Evolutionary conservation across 2,888 invertebrate genomes (phyloP).

Genomic region (Microchrysa polita): DNA sequence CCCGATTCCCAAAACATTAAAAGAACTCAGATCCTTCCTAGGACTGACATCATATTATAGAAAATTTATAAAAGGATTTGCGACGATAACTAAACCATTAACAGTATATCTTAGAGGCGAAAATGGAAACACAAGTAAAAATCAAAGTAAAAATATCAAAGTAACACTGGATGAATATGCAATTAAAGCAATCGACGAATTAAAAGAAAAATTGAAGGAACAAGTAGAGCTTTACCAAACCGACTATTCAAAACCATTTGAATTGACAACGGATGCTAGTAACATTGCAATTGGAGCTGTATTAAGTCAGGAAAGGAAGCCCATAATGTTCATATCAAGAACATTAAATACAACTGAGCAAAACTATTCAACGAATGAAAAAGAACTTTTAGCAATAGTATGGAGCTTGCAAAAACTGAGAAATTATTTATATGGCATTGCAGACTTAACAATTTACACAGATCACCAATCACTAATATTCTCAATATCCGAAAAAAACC

Average conservation of each 20-base stretch:
- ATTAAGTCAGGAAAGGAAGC: too few species aligned
- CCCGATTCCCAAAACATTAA: background rate
- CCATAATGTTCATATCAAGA: slow-evolving; percentile 54
- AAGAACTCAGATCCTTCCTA: too few species aligned
- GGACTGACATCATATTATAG: too few species aligned
- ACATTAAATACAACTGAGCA: slow-evolving; percentile 54
- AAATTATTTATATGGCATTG: slow-evolving; percentile 58
- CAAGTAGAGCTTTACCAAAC: background rate
- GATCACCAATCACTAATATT: slow-evolving; percentile 49
- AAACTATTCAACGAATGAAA: slow-evolving; percentile 57
- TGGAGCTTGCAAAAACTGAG: slow-evolving; percentile 58
- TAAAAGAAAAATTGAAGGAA: too few species aligned
- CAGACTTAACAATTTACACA: slow-evolving; percentile 50
- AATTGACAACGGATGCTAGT: background rate
- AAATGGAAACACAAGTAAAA: background rate
- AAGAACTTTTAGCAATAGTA: slow-evolving; percentile 58
- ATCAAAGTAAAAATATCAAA: background rate
- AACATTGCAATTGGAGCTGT: too few species aligned
- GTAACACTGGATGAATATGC: too few species aligned
- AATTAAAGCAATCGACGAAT: background rate
- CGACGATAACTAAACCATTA: background rate
- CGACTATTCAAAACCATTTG: background rate
- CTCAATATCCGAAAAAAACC: slow-evolving; percentile 50
- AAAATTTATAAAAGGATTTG: too few species aligned
- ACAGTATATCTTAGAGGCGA: too few species aligned